A percentile compares a stretch with the other conserved stretches of the same genome.
phyloP scores from a whole-genome alignment of 2,888 invertebrate species.

The Mystacides longicornis region DNA sequence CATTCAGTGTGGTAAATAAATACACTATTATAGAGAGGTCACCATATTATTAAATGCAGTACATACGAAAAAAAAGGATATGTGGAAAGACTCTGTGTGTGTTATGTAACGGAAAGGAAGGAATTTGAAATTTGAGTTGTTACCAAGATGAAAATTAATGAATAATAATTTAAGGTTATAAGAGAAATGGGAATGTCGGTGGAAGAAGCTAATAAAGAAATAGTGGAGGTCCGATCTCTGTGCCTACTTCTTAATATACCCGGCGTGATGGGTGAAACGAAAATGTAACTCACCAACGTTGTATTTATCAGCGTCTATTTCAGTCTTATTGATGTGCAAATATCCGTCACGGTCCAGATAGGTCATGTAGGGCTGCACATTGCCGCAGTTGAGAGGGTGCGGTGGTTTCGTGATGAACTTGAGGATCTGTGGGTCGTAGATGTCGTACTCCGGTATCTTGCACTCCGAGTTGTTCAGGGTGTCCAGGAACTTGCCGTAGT shows the following conservation, averaged over 20 bases:
- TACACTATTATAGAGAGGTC: no score
- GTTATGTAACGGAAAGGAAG: no score
- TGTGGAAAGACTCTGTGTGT: no score
- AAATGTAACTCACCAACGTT: not conserved
- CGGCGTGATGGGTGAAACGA: not conserved
- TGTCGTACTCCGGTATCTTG: constrained; percentile 21
- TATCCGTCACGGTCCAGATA: constrained; percentile 25
- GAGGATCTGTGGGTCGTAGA: constrained; percentile 20
- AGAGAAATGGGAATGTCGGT: no score
- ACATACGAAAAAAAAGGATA: no score
- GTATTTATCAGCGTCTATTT: constrained; percentile 13
- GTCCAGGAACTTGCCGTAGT: constrained; percentile 20
- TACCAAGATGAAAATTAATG: no score
- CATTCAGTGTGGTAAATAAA: no score
- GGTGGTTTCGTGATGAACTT: constrained; percentile 20
- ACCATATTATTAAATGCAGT: no score
- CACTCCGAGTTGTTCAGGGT: constrained; percentile 21
- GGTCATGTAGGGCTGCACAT: constrained; percentile 23
- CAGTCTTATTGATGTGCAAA: constrained; percentile 21
- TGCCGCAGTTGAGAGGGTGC: constrained; percentile 17
- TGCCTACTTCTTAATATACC: not conserved
- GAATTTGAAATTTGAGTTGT: no score
- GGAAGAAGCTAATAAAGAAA: no score
- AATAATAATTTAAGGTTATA: no score
- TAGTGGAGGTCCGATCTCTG: not conserved